phyloP scores from a whole-genome alignment of 2,888 invertebrate species.

The Drosophila nr. perissopoda region DNA sequence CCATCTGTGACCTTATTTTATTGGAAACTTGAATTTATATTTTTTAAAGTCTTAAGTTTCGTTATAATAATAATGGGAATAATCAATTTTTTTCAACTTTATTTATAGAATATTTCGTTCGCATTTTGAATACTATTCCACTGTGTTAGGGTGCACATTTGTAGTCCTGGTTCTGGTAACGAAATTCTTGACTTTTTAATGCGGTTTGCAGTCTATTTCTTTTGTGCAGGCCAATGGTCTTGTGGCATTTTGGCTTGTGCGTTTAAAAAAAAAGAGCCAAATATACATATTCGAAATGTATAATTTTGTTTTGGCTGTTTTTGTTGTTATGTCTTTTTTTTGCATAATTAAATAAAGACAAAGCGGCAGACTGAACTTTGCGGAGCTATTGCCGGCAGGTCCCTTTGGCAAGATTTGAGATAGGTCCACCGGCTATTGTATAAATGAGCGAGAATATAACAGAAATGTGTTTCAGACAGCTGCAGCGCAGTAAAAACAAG shows the following conservation, averaged over 20 bases:
- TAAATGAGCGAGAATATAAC: slow-evolving; percentile 34
- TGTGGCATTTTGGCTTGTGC: slow-evolving; percentile 18
- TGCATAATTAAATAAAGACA: slow-evolving; percentile 76
- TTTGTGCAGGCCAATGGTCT: slow-evolving; percentile 26
- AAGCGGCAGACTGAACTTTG: slow-evolving; percentile 30
- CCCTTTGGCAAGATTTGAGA: slow-evolving; percentile 19
- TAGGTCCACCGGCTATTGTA: slow-evolving; percentile 52
- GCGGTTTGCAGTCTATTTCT: slow-evolving; percentile 43
- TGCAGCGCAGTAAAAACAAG: slow-evolving; percentile 49
- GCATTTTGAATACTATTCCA: slow-evolving; percentile 8
- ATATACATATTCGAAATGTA: slow-evolving; percentile 55
- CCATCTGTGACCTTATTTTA: background rate
- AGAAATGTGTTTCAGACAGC: slow-evolving; percentile 65
- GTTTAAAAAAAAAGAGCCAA: slow-evolving; percentile 5
- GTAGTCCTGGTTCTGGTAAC: slow-evolving; percentile 26
- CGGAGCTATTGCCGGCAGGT: slow-evolving; percentile 50
- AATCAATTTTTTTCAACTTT: background rate
- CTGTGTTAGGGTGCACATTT: slow-evolving; percentile 16
- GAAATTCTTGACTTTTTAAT: slow-evolving; percentile 67
- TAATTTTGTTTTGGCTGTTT: slow-evolving; percentile 58
- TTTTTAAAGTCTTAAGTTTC: background rate
- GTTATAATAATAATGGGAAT: background rate
- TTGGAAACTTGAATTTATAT: rapidly evolving
- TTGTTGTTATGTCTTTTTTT: slow-evolving; percentile 39
- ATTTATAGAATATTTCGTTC: background rate